Percentiles rank a stretch among this genome's conserved stretches.
Conservation (phyloP, 2,797 vertebrate genomes). For the Phoxinus dragarum region DNA sequence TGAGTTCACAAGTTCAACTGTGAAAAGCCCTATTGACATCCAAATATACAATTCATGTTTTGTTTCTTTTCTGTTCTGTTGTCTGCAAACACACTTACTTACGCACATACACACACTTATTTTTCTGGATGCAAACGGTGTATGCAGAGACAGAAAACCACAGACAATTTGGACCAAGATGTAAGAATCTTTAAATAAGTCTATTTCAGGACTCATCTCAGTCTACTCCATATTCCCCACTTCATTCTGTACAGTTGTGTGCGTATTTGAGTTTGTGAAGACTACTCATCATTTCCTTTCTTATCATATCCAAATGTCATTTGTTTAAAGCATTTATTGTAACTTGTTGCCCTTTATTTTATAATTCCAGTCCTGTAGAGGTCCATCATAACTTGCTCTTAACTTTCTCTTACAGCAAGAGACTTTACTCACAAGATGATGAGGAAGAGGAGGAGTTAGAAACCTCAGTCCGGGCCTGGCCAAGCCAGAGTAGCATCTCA, state of each 20-base stretch:
- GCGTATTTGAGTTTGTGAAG: neutral
- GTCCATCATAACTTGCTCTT: neutral
- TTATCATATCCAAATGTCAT: neutral
- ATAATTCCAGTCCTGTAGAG: conserved; percentile 14
- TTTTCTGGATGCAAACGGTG: conserved; percentile 46
- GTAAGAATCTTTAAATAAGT: conserved; percentile 69
- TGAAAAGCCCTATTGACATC: neutral
- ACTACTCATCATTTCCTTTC: neutral
- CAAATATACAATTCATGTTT: conserved; percentile 29
- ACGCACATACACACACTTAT: conserved; percentile 26
- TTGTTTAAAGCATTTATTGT: conserved; percentile 1
- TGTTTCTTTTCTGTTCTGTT: conserved; percentile 39
- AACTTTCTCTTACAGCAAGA: conserved; percentile 66
- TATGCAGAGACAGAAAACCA: conserved; percentile 63
- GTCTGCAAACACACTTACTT: conserved; percentile 31
- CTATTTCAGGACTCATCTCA: conserved; percentile 28
- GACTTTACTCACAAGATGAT: conserved; percentile 77
- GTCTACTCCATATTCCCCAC: neutral
- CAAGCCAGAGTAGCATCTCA: conserved; percentile 80
- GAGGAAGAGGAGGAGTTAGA: conserved; percentile 78
- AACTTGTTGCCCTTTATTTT: neutral
- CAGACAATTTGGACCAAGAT: conserved; percentile 78
- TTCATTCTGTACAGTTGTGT: conserved; percentile 22
- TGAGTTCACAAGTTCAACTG: neutral
- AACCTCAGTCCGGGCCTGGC: conserved; percentile 73